These are phyloP conservation scores for Brachionus paranguensis DNA, from an alignment of 1,140 invertebrate genomes.

Conservation along the genomic window DNA sequence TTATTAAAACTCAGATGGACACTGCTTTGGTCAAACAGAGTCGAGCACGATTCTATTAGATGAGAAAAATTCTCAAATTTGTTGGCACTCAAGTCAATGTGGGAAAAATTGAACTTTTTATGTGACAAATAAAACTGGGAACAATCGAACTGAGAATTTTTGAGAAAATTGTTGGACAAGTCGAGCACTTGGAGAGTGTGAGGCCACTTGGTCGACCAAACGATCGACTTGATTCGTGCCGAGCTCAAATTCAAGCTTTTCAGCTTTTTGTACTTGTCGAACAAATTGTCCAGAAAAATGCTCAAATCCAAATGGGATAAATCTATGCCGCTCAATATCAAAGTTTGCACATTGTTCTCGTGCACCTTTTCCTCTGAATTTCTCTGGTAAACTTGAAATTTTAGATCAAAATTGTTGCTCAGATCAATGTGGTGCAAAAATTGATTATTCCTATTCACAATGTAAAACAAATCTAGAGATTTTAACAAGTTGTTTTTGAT, in stretches of 20 bases:
- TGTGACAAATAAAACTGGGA: not conserved
- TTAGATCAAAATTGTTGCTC: not conserved
- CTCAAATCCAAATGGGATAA: conserved; percentile 4
- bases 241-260: conserved; percentile 9
- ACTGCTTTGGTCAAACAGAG: not conserved
- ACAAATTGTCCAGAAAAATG: conserved; percentile 4
- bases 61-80: conserved; percentile 9
- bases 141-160: conserved; percentile 11
- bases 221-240: not conserved
- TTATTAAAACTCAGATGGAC: not conserved
- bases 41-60: not conserved
- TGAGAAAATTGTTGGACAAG: not conserved
- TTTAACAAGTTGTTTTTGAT: not conserved
- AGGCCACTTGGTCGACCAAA: conserved; percentile 9
- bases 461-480: not conserved
- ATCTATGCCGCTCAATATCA: not conserved
- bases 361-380: not conserved
- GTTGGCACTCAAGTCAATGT: not conserved
- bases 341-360: not conserved
- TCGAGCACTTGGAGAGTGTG: not conserved
- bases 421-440: not conserved
- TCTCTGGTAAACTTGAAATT: not conserved
- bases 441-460: conserved; percentile 14
- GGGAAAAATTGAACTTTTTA: not conserved
- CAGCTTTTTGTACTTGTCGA: not conserved